These are phyloP conservation scores for Euspilapteryx auroguttella DNA, from an alignment of 2,888 invertebrate genomes.

Conservation along the genomic window DNA sequence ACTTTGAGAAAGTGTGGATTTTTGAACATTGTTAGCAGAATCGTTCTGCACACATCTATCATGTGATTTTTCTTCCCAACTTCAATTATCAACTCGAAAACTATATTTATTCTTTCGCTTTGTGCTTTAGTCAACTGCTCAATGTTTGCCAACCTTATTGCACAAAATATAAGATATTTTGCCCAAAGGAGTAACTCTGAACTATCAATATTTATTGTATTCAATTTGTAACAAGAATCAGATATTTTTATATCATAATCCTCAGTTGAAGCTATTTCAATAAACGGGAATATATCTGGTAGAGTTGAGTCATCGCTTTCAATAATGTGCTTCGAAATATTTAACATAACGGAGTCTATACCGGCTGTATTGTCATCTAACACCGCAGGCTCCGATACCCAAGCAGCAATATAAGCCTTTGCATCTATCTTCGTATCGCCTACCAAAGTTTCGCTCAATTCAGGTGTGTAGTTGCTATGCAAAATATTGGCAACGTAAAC, in stretches of 20 bases:
- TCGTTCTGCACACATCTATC: conserved; percentile 24
- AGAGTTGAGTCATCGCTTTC: conserved; percentile 21
- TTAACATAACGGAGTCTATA: conserved; percentile 24
- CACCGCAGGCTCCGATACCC: conserved; percentile 31
- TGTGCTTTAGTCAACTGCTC: conserved; percentile 19
- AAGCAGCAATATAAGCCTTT: conserved; percentile 50
- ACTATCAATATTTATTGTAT: conserved; percentile 19
- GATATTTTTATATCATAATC: conserved; percentile 19
- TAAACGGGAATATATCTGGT: conserved; percentile 24
- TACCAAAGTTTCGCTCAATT: conserved; percentile 46
- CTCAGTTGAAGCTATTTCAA: conserved; percentile 17
- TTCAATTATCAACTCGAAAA: conserved; percentile 27
- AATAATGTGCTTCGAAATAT: conserved; percentile 41
- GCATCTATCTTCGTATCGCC: conserved; percentile 45
- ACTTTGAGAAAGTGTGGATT: conserved; percentile 37
- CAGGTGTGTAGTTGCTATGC: conserved; percentile 60
- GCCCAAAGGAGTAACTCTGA: conserved; percentile 40
- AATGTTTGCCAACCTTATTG: conserved; percentile 29
- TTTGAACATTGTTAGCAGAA: conserved; percentile 29
- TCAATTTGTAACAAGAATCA: conserved; percentile 19
- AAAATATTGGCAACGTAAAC: conserved; percentile 55
- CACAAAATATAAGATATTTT: conserved; percentile 39
- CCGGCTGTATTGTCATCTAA: conserved; percentile 25
- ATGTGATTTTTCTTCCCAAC: conserved; percentile 26
- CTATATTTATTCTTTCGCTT: conserved; percentile 22